phyloP scores from a whole-genome alignment of 2,113 vertebrate genomes.

The Catharus fuscescens region DNA sequence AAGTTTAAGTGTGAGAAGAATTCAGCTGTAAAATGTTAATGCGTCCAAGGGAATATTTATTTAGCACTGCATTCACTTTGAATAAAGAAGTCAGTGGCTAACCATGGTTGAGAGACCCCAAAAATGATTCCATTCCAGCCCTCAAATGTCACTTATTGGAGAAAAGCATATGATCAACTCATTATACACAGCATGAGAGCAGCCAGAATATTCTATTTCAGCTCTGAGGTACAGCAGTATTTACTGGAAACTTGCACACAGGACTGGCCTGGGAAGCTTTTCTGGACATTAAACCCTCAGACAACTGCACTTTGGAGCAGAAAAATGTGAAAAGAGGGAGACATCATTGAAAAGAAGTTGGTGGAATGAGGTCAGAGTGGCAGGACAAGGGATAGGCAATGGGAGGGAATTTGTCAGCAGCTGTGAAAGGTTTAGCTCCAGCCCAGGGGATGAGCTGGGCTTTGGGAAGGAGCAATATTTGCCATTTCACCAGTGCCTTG shows the following conservation, averaged over 20 bases:
- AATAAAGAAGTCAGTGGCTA: background rate
- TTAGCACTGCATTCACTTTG: background rate
- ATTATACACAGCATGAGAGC: background rate
- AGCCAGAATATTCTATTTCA: background rate
- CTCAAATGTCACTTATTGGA: background rate
- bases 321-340: background rate
- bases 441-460: background rate
- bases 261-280: background rate
- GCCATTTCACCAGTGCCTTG: background rate
- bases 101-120: background rate
- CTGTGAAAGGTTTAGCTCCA: background rate
- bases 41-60: slow-evolving; percentile 12
- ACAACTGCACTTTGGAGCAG: background rate
- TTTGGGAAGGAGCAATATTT: background rate
- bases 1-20: slow-evolving; percentile 5
- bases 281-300: background rate
- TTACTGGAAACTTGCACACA: background rate
- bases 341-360: background rate
- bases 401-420: background rate
- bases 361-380: background rate
- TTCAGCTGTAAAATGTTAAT: background rate
- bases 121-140: background rate
- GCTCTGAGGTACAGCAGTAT: background rate
- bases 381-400: background rate
- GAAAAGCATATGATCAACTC: background rate